Evolutionary conservation across 2,113 vertebrate species (phyloP).

Genomic region (Pangasianodon hypophthalmus): DNA sequence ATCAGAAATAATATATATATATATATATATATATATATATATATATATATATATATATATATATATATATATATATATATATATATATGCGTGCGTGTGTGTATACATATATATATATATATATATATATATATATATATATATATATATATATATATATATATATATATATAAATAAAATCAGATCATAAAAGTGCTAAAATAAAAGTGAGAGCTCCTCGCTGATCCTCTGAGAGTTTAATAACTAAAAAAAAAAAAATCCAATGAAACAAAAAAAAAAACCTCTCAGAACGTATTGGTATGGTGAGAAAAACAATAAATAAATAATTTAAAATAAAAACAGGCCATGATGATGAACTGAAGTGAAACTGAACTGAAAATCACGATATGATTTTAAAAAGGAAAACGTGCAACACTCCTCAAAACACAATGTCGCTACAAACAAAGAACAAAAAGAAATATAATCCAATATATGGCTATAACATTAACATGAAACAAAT

Average conservation of each 20-base stretch:
- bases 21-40: neutral
- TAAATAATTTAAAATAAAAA: constrained; percentile 6
- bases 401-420: neutral
- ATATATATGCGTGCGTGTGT: too few relatives aligned
- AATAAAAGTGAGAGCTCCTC: neutral
- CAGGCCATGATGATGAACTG: neutral
- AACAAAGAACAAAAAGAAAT: neutral
- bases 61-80: too few relatives aligned
- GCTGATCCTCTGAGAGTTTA: too few relatives aligned
- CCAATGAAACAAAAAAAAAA: neutral
- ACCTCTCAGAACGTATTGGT: neutral
- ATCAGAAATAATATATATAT: neutral
- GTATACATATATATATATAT: neutral
- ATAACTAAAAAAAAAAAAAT: neutral
- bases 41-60: too few relatives aligned
- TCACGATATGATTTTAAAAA: neutral
- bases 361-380: neutral
- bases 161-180: neutral
- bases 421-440: neutral
- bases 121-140: neutral
- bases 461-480: neutral
- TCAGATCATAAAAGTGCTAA: neutral
- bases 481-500: neutral
- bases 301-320: neutral
- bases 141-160: neutral